phyloP scores from a whole-genome alignment of 2,797 vertebrate species.

The Sandelia bainsii region DNA sequence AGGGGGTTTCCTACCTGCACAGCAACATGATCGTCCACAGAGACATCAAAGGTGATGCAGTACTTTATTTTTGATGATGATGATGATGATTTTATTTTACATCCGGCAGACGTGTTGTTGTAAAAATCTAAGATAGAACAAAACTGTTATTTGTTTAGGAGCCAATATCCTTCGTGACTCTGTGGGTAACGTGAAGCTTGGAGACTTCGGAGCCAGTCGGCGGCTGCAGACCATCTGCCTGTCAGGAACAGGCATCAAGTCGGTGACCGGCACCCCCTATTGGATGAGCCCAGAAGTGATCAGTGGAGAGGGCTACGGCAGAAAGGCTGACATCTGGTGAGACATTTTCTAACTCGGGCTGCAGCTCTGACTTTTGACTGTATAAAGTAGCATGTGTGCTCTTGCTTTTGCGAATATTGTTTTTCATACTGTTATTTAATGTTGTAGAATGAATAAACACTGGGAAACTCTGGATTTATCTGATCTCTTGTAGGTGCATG shows the following conservation, averaged over 20 bases:
- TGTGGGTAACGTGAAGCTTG: conserved; percentile 96
- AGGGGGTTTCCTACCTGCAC: conserved; percentile 98
- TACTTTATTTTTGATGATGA: too few species aligned
- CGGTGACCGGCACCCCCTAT: conserved; percentile 97
- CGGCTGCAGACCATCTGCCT: conserved; percentile 98
- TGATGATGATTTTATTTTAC: too few species aligned
- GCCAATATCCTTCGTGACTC: conserved; percentile 98
- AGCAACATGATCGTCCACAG: conserved; percentile 99
- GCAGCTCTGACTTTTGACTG: too few species aligned
- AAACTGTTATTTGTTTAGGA: conserved; percentile 75
- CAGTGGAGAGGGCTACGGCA: conserved; percentile 98
- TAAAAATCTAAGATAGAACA: background rate
- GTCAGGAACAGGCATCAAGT: conserved; percentile 97
- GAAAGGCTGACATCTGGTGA: conserved; percentile 98
- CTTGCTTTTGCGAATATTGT: too few species aligned
- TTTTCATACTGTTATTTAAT: too few species aligned
- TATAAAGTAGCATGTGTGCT: too few species aligned
- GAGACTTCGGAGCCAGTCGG: conserved; percentile 97
- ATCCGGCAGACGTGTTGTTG: too few species aligned
- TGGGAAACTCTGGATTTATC: too few species aligned
- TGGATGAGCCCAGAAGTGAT: conserved; percentile 99
- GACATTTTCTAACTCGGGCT: conserved; percentile 44
- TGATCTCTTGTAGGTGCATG: too few species aligned
- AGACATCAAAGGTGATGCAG: conserved; percentile 94
- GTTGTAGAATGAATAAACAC: too few species aligned